Base-by-base conservation (phyloP, 2,888 invertebrate genomes). In the Neoitamus cyanurus region DNA sequence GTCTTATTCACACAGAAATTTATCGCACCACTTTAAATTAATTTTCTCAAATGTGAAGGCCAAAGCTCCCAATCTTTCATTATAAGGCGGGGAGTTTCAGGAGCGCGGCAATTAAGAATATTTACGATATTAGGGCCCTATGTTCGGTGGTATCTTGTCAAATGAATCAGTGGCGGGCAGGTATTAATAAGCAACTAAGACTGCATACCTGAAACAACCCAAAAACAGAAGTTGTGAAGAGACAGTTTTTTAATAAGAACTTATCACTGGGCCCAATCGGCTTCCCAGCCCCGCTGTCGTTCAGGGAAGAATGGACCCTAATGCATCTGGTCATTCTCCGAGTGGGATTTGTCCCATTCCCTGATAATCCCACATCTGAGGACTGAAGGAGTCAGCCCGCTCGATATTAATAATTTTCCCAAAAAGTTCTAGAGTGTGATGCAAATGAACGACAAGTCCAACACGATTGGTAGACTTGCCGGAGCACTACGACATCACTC, bases 151-250 rank as follows among this genome's bases (percentile, higher is more conserved):
- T 77, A 46, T 77, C 77, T 78, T 46, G 78, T 78, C 15, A 78
- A 78, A 78, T 78, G 78, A 78, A 78, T 78, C 78, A 48, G 42
- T 11, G 78, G 48, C 25, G 15, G 78, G 30, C 78, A 34, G 78
- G 34, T 58, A 78, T 78, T 48, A 48, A 46, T 31, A 48, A 46
- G 34, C 42, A 15, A 58, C 78, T 48, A 20, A 48, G 78, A 6
- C 20, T 11, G 15, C 58, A 48, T 30, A n/a, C 30, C 42, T 78
- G 25, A 20, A 30, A 31, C 78, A 30, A 5, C 7, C 25, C 69
- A 48, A 36, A 82, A 82, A 82, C 82, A 69, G 82, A 82, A 82
- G 82, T 82, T 69, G 82, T 68, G 68, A 82, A 69, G 69, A 82
- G 69, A 69, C n/a, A 82, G 25, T 82, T 69, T 69, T 37, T 69